Conservation (phyloP, 2,113 vertebrate species). For the Nicator chloris region DNA sequence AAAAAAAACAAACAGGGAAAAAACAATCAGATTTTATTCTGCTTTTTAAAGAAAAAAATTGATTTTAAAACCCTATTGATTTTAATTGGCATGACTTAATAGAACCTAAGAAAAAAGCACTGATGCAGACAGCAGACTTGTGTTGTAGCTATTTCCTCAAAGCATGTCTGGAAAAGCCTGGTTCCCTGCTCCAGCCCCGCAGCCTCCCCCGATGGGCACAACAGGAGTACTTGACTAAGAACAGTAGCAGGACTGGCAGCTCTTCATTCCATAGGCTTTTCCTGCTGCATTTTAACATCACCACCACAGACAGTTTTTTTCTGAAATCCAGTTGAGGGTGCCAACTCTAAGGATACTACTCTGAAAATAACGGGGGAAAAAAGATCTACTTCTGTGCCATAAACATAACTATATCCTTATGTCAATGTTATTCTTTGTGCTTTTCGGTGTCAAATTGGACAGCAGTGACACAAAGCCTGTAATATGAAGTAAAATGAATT, state of each 20-base stretch:
- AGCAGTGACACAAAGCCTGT: conserved; percentile 44
- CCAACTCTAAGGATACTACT: conserved; percentile 45
- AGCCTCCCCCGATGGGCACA: background rate
- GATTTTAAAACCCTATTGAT: background rate
- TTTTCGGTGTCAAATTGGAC: conserved; percentile 65
- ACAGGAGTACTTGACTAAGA: background rate
- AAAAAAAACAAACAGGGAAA: no score
- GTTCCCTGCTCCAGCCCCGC: background rate
- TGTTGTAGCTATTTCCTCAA: background rate
- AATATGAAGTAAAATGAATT: conserved; percentile 62
- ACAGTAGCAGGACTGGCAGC: background rate
- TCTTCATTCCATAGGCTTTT: background rate
- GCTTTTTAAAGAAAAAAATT: background rate
- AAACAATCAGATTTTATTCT: background rate
- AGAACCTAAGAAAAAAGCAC: background rate
- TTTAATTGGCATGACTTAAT: background rate
- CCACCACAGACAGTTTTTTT: background rate
- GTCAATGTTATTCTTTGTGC: conserved; percentile 63
- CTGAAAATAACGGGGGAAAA: conserved; percentile 22
- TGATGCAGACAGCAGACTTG: background rate
- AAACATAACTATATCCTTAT: conserved; percentile 66
- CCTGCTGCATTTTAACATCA: background rate
- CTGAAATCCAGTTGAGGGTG: background rate
- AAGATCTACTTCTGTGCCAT: background rate
- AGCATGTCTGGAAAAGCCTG: background rate